phyloP scores from a whole-genome alignment of 1,140 invertebrate genomes.

The Venturia canescens region DNA sequence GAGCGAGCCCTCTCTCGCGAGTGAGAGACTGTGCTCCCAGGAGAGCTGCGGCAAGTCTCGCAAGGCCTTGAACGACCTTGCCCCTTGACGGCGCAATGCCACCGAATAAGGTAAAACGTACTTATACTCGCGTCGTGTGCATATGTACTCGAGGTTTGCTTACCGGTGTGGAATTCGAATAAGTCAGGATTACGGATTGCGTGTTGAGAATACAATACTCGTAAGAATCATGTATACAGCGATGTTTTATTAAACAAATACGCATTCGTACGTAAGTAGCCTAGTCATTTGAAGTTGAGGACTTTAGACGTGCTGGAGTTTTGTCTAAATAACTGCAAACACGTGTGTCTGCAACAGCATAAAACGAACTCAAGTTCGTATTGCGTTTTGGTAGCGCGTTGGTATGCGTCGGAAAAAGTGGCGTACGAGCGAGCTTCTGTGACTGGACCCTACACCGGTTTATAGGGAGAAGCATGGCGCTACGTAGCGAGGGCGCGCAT shows the following conservation, averaged over 20 bases:
- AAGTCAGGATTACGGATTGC: constrained; percentile 1
- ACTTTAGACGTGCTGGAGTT: neutral
- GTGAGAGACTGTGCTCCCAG: constrained; percentile 19
- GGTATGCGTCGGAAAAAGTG: constrained; percentile 12
- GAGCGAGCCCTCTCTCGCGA: neutral
- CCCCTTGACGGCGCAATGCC: constrained; percentile 24
- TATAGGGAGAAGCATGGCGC: constrained; percentile 13
- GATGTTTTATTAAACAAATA: neutral
- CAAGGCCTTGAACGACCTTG: constrained; percentile 43
- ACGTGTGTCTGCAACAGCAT: neutral
- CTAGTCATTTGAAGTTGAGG: neutral
- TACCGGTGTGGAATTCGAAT: constrained; percentile 22
- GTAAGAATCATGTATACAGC: neutral
- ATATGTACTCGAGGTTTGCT: neutral
- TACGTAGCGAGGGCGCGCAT: constrained; percentile 48
- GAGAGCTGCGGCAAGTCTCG: constrained; percentile 22
- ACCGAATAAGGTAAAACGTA: constrained; percentile 40
- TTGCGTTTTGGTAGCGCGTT: neutral
- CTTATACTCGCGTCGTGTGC: neutral
- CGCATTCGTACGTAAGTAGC: neutral
- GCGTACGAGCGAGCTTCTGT: neutral
- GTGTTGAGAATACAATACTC: constrained; percentile 6
- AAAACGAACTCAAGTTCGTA: constrained; percentile 7
- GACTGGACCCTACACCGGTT: constrained; percentile 14
- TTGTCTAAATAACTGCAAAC: neutral